Base-by-base conservation (phyloP, 1,140 invertebrate species). In the Bombyx mandarina region DNA sequence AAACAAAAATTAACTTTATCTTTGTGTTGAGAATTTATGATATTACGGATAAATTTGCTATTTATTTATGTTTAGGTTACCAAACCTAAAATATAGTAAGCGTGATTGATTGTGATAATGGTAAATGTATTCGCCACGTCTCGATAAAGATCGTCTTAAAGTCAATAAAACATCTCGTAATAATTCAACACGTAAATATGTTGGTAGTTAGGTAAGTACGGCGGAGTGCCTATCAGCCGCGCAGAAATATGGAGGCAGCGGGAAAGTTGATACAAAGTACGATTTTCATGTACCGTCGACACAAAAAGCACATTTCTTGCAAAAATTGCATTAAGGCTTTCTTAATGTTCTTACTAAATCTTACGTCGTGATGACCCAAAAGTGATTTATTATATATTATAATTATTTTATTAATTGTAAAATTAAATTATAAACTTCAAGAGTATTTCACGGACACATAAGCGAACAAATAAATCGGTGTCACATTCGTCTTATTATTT, bases 201-300 rank as follows among this genome's bases (percentile, higher is more conserved):
- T 64, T 56, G 57, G 54, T 69, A 69, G 60, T 52, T 60, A 60
- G 63, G 63, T 64, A 60, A 49, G 56, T 50, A 44, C 43, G 26
- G 44, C 10, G 10, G 63, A 67, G 66, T 65, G 62, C 69, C 72
- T 71, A 73, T 70, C 64, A 67, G 71, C 51, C 66, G 49, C 69
- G 71, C 63, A 74, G 76, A 82, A 82, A 77, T 77, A 80, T 75
- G 80, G 82, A 85, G 69, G 71, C 74, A 72, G 57, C 62, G 77
- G 63, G 76, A 79, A 82, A 82, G 73, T 80, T 82, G 77, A 80
- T 80, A 79, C 77, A 80, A 80, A 79, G 77, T 79, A 75, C 69
- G 73, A 77, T 77, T 79, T 82, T 74, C 78, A 80, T 65, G 79
- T 82, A 85, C 64, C 65, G 78, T 77, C 68, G 42, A 69, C 47